Conservation (phyloP, 2,113 vertebrate genomes). For the Thunnus maccoyii region DNA sequence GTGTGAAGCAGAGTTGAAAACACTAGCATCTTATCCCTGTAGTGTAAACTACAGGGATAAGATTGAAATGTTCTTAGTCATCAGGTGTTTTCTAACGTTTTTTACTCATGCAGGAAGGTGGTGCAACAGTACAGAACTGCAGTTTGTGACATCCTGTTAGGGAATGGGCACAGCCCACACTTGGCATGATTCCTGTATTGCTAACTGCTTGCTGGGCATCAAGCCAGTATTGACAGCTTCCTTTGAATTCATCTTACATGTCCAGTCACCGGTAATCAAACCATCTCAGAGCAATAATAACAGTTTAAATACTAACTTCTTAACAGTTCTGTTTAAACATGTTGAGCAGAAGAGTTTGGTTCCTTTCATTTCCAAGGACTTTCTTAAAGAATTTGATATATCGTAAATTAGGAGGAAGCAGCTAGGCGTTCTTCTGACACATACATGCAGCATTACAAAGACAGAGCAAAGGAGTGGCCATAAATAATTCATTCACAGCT, state of each 20-base stretch:
- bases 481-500: not conserved
- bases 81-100: constrained; percentile 11
- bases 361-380: not conserved
- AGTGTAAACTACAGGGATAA: constrained; percentile 1
- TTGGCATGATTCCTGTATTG: constrained; percentile 20
- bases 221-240: constrained; percentile 49
- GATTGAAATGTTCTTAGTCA: constrained; percentile 41
- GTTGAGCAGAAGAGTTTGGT: not conserved
- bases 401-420: constrained; percentile 1
- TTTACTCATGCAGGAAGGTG: constrained; percentile 32
- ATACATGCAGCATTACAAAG: not conserved
- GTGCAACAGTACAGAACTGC: constrained; percentile 10
- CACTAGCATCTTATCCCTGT: not conserved
- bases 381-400: not conserved
- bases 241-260: constrained; percentile 26
- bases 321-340: not conserved
- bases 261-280: not conserved
- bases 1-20: not conserved
- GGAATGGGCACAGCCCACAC: constrained; percentile 7
- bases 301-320: not conserved
- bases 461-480: not conserved
- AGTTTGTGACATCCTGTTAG: constrained; percentile 41
- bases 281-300: not conserved
- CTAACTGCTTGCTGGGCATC: constrained; percentile 23
- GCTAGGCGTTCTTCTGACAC: not conserved